Base-by-base conservation (phyloP, 2,888 invertebrate genomes). In the Noctuana brunneofusca region DNA sequence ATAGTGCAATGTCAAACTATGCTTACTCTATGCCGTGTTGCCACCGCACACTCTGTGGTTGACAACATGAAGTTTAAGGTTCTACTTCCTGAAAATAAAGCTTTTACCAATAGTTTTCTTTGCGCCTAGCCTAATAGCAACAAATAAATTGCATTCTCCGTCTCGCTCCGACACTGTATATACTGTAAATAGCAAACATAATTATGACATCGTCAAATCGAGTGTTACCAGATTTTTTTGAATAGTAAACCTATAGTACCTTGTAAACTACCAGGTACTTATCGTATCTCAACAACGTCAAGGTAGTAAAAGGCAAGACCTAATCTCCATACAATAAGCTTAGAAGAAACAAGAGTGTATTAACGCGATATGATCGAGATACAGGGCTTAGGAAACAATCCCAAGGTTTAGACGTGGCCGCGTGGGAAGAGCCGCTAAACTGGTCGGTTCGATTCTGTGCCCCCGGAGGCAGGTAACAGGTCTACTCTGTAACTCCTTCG, bases 331-430 rank as follows among this genome's bases (percentile, higher is more conserved):
- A 43, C 43, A 43, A 18, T 43, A 43, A 48, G 12, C 14, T 32
- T 35, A 16, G 59, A 60, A 53, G 53, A 32, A 60, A 46, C 32
- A 32, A 30, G 9, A 41, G 41, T 53, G 46, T 30, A 30, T 32
- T 58, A 14, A 27, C 9, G 18, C 52, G 30, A 38, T 41, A 41
- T 16, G 41, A 41, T 41, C 16, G 8, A 59, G 50, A 46, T 30
- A 16, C 2, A 14, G 14, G 14, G 30, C 52, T 58, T 58, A 41
- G 50, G 27, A 8, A 41, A 46, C 48, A 57, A 38, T 58, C 49
- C 38, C 49, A 48, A 35, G 52, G 52, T 30, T 41, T 52, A 43
- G 16, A 56, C 59, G 59, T n/a, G n/a, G n/a, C n/a, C n/a, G n/a
- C n/a, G n/a, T 59, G 59, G 59, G 59, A 59, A 53, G 52, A 49